Evolutionary conservation across 2,888 invertebrate species (phyloP).

Genomic region (Dolichopus griseipennis): DNA sequence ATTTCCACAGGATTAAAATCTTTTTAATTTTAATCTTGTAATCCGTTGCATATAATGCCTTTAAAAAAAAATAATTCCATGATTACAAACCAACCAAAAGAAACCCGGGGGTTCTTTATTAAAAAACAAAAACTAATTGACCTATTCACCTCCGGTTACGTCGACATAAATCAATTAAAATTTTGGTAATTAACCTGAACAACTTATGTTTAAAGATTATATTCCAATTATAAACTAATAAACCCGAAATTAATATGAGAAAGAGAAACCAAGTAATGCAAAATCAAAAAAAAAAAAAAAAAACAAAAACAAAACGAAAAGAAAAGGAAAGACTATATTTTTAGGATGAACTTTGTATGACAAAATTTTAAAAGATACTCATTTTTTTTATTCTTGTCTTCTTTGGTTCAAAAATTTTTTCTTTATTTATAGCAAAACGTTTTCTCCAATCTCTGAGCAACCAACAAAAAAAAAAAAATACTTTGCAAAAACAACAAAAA

Average conservation of each 20-base stretch:
- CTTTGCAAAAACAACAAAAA: too few species aligned
- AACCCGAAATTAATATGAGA: slow-evolving; percentile 4
- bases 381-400: background rate
- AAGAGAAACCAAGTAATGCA: background rate
- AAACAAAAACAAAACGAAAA: background rate
- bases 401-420: too few species aligned
- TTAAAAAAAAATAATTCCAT: too few species aligned
- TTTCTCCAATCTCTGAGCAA: background rate
- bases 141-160: slow-evolving; percentile 4
- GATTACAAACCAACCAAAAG: too few species aligned
- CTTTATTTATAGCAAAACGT: slow-evolving; percentile 12
- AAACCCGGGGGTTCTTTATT: too few species aligned
- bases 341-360: background rate
- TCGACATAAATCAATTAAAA: slow-evolving; percentile 3
- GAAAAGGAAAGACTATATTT: background rate
- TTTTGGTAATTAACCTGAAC: slow-evolving; percentile 4
- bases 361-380: background rate
- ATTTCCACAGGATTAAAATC: too few species aligned
- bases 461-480: too few species aligned
- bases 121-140: background rate
- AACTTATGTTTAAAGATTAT: background rate
- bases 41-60: too few species aligned
- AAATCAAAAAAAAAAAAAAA: background rate
- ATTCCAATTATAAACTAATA: slow-evolving; percentile 6
- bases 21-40: too few species aligned